These are phyloP conservation scores for Idaea dimidiata DNA, from an alignment of 2,888 invertebrate genomes.

Conservation along the genomic window DNA sequence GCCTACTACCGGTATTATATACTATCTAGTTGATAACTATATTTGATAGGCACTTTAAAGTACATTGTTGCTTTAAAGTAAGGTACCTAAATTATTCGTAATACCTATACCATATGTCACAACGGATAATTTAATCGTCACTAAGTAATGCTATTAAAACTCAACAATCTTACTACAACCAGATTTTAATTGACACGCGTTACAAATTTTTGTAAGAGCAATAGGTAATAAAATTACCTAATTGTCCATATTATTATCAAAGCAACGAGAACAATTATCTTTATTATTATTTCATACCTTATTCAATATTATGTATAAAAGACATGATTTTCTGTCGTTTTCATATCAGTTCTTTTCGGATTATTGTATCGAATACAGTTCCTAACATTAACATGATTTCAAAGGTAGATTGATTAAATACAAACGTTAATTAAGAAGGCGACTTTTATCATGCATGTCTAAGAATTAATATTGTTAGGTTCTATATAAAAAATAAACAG, in stretches of 20 bases:
- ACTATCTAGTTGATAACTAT: too few species aligned
- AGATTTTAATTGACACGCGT: constrained; percentile 14
- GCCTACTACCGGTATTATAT: too few species aligned
- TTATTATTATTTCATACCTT: constrained; percentile 30
- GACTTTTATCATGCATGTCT: too few species aligned
- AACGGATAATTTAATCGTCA: not conserved
- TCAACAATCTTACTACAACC: not conserved
- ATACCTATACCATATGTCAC: too few species aligned
- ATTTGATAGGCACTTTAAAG: too few species aligned
- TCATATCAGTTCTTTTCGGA: constrained; percentile 36
- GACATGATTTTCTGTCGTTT: constrained; percentile 26
- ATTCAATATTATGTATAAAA: constrained; percentile 41
- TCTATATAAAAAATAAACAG: too few species aligned
- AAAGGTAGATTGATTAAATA: constrained; percentile 31
- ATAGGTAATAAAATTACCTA: constrained; percentile 28
- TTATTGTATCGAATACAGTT: constrained; percentile 26
- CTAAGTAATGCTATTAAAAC: not conserved
- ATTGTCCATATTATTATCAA: constrained; percentile 26
- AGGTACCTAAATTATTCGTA: too few species aligned
- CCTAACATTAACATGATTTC: constrained; percentile 32
- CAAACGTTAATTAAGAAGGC: too few species aligned
- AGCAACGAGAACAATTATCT: constrained; percentile 36
- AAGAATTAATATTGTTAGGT: too few species aligned
- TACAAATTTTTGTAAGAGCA: constrained; percentile 15
- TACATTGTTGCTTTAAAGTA: too few species aligned